phyloP scores from a whole-genome alignment of 2,113 vertebrate species.

The Siphamia tubifer region DNA sequence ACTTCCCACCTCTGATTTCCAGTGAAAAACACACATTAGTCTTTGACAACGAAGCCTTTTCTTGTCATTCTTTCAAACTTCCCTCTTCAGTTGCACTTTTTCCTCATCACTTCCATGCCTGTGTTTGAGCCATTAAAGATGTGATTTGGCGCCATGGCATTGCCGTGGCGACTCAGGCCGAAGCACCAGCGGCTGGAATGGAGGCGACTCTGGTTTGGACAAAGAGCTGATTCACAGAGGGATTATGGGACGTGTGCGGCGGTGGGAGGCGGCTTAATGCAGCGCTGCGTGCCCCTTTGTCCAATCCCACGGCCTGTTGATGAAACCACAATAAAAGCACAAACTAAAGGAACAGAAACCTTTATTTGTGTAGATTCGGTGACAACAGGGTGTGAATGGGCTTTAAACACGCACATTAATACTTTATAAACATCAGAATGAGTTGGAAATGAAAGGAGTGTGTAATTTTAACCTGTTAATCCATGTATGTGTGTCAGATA shows the following conservation, averaged over 20 bases:
- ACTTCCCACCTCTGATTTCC: no score
- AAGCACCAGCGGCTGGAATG: slow-evolving; percentile 46
- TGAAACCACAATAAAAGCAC: slow-evolving; percentile 41
- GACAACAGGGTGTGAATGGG: not conserved
- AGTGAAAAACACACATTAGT: no score
- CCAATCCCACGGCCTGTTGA: slow-evolving; percentile 53
- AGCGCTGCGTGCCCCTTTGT: slow-evolving; percentile 58
- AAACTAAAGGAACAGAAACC: slow-evolving; percentile 40
- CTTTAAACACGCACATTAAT: not conserved
- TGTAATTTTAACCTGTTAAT: no score
- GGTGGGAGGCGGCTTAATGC: slow-evolving; percentile 60
- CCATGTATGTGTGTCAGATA: no score
- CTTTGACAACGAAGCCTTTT: no score
- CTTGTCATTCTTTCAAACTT: no score
- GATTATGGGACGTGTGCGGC: slow-evolving; percentile 73
- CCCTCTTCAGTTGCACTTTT: no score
- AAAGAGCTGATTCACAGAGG: slow-evolving; percentile 76
- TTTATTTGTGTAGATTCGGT: no score
- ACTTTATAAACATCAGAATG: not conserved
- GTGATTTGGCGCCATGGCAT: slow-evolving; percentile 43
- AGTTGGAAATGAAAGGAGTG: not conserved
- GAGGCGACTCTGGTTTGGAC: slow-evolving; percentile 62
- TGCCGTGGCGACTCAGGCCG: slow-evolving; percentile 56
- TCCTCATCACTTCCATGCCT: no score
- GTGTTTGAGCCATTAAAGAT: no score